Percentiles rank a stretch among this genome's conserved stretches.
Evolutionary conservation across 2,113 vertebrate genomes (phyloP).

Genomic region (cattle (Bos taurus)): ARS-UCD2.0 NC_037349.1:23257001-23257500

Average conservation of each 20-base stretch:
- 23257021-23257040: background rate
- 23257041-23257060: background rate
- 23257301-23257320: background rate
- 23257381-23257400: background rate
- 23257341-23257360: background rate
- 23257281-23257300: background rate
- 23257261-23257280: background rate
- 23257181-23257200: background rate
- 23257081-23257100: background rate
- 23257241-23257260: background rate
- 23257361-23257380: background rate
- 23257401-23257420: background rate
- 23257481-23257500: background rate
- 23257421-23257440: background rate
- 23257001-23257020: fast-evolving
- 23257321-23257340: background rate
- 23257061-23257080: background rate
- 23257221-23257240: too few species aligned
- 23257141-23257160: background rate
- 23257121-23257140: background rate
- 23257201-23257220: background rate
- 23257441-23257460: background rate
- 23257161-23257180: background rate
- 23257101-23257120: background rate
- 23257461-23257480: background rate